Conservation (phyloP, 2,797 vertebrate genomes). For the Microtus californicus region DNA sequence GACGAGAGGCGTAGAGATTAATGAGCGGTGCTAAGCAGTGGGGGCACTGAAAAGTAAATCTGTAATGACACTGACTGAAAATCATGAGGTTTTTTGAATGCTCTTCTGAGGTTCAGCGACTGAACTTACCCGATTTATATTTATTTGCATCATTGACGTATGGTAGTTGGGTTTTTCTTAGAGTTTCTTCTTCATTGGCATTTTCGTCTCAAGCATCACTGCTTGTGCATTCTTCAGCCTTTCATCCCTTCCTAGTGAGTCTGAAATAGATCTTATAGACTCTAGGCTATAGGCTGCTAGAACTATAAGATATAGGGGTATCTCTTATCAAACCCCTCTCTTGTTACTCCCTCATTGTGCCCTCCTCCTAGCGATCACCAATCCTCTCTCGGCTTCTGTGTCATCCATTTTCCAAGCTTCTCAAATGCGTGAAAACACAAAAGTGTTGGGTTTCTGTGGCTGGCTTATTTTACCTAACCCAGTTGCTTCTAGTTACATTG, state of each 20-base stretch:
- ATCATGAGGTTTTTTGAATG: background rate
- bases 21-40: background rate
- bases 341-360: background rate
- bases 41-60: background rate
- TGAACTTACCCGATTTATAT: background rate
- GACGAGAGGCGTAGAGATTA: background rate
- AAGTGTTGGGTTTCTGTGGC: background rate
- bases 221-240: background rate
- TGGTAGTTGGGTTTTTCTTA: constrained; percentile 7
- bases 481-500: background rate
- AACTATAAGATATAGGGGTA: background rate
- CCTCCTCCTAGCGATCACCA: background rate
- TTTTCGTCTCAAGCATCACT: background rate
- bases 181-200: constrained; percentile 36
- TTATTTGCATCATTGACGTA: constrained; percentile 7
- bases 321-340: background rate
- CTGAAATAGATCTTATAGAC: background rate
- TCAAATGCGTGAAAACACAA: background rate
- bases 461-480: background rate
- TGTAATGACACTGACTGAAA: background rate
- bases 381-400: background rate
- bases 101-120: background rate
- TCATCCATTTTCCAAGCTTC: background rate
- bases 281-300: background rate
- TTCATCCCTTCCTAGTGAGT: background rate